Conservation (phyloP, 2,113 vertebrate species). For the Plecturocebus donacophilus region DNA sequence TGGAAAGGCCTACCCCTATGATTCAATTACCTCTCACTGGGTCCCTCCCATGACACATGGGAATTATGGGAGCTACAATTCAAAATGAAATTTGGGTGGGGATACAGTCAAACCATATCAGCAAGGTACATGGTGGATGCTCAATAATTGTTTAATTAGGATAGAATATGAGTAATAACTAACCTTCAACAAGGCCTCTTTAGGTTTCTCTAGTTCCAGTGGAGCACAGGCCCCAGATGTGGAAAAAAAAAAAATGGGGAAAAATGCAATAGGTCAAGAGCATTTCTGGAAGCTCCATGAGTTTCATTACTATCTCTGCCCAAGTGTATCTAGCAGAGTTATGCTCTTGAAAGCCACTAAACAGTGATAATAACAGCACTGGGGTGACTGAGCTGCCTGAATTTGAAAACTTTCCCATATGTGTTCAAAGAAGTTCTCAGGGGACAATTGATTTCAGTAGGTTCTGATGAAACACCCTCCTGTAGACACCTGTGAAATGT, state of each 20-base stretch:
- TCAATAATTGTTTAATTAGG: neutral
- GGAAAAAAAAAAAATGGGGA: neutral
- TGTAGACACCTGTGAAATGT: slow-evolving; percentile 71
- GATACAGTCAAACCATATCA: too few species aligned
- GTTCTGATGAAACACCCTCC: slow-evolving; percentile 42
- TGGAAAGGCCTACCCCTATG: too few species aligned
- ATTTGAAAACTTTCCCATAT: slow-evolving; percentile 55
- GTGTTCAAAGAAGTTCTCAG: slow-evolving; percentile 63
- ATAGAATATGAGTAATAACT: neutral
- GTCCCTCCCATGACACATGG: too few species aligned
- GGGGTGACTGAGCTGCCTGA: neutral
- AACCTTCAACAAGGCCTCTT: neutral
- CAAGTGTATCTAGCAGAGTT: neutral
- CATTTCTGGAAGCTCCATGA: neutral
- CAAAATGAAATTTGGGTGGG: too few species aligned
- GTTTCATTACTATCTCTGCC: slow-evolving; percentile 16
- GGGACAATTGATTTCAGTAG: slow-evolving; percentile 44
- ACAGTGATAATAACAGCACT: neutral
- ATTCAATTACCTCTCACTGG: too few species aligned
- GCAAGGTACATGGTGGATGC: neutral
- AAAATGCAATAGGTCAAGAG: neutral
- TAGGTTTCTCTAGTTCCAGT: neutral
- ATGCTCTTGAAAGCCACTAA: neutral
- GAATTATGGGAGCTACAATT: too few species aligned
- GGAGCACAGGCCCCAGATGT: neutral